Base-by-base conservation (phyloP, 2,797 vertebrate species). In the Dromococcyx pavoninus region DNA sequence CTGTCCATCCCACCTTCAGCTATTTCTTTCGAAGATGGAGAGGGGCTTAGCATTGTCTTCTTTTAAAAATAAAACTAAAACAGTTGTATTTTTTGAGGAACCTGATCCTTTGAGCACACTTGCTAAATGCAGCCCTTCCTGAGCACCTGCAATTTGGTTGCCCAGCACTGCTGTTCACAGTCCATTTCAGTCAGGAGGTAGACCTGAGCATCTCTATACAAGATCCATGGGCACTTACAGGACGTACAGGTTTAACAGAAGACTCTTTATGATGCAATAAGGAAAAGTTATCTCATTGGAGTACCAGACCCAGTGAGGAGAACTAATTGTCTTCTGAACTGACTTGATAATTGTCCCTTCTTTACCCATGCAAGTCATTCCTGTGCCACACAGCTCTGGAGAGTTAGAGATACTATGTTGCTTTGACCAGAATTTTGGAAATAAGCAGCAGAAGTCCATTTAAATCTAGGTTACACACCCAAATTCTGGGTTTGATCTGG, bases 381-480 rank as follows among this genome's bases (percentile, higher is more conserved):
- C 46, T 73, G n/a, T 19, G 48, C 15, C 8, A 60, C 14, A 32
- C 33, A 43, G 16, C 56, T 73, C 79, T 23, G n/a, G 88, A 44
- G 6, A 66, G 30, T 50, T 43, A 72, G 23, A 91, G 25, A 32
- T n/a, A 41, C 35, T 57, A 32, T 37, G n/a, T 67, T 86, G n/a
- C 44, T 73, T 86, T 73, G 65, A 76, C 30, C 58, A 46, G 75
- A 82, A 73, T 60, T 4, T 22, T 74, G 51, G 53, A 80, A 94
- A 67, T 50, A 89, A 77, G 76, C 46, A 79, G 33, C 53, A n/a
- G 41, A 80, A 90, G 70, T 83, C 44, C 65, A 48, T 80, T 95
- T 86, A 91, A 91, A 94, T 88, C 53, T 86, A 33, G 57, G 88
- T 77, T 91, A 86, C 2, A 3, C 22, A 75, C 21, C 11, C 50